A percentile compares a stretch with the other conserved stretches of the same genome.
Evolutionary conservation across 2,113 vertebrate species (phyloP).

Genomic region (Hippopotamus amphibius): DNA sequence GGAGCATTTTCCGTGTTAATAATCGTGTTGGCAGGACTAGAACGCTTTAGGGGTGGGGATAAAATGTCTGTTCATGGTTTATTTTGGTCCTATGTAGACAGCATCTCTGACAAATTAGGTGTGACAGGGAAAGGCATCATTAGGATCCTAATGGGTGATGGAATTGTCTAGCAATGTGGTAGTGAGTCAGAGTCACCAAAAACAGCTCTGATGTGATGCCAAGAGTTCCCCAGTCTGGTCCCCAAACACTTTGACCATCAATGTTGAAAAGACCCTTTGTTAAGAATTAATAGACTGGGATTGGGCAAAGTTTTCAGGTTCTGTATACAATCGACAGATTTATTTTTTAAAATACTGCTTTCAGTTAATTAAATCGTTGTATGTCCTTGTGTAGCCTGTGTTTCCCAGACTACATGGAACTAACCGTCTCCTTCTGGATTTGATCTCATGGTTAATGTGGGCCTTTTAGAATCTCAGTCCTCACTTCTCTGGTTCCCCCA

Average conservation of each 20-base stretch:
- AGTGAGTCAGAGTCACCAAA: not conserved
- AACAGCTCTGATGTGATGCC: not conserved
- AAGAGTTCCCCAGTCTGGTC: not conserved
- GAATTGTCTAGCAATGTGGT: slow-evolving; percentile 3
- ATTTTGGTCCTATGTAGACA: slow-evolving; percentile 12
- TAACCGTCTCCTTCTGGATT: not conserved
- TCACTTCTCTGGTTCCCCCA: not conserved
- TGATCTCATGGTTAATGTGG: not conserved
- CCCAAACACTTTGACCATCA: not conserved
- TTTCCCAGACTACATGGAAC: not conserved
- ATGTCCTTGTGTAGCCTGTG: not conserved
- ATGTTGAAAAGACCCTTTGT: not conserved
- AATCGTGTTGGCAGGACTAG: not conserved
- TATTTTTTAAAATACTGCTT: slow-evolving; percentile 7
- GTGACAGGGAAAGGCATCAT: not conserved
- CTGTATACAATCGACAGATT: not conserved
- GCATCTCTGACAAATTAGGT: not conserved
- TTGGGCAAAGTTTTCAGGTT: not conserved
- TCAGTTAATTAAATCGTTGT: not conserved
- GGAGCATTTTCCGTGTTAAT: not conserved
- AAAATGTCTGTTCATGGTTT: not conserved
- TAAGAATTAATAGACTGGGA: not conserved
- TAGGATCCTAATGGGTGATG: not conserved
- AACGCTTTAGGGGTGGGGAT: not conserved
- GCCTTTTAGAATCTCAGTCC: not conserved